Evolutionary conservation across 1,140 invertebrate genomes (phyloP), one percentile per base, ranked within the genome.

Genomic region (Aethina tumida): DNA sequence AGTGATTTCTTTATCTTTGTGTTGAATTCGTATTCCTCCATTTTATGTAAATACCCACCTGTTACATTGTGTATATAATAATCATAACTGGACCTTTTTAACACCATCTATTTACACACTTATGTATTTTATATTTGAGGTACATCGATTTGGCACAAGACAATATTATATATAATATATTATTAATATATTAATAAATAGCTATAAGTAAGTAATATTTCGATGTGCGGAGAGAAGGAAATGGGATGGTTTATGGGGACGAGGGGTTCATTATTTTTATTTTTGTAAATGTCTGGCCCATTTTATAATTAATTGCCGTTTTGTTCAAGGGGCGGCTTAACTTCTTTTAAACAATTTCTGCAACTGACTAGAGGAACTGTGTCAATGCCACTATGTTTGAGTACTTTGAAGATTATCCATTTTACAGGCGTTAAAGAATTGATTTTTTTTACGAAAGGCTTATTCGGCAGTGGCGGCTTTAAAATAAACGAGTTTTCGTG

Each of bases 101-200:
- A 22, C 36, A 29, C 16, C 20, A 40, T 27, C 15, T 32, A 33
- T 25, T 10, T 40, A 25, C 21, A 41, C 8, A 17, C 9, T 12
- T 19, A 35, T 21, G 41, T 20, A 41, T 45, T 45, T 34, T 44
- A 49, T 43, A 45, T 31, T 47, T 55, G 52, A 56, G 52, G 52
- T 55, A 55, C 50, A 53, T 56, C 46, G 37, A 53, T 47, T 55
- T 55, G 52, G 52, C 54, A 55, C 54, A 56, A 49, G 39, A 56
- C 43, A 52, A 32, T 43, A 40, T 42, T 34, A 44, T 35, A 31
- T 37, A 49, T 45, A 40, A 25, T 28, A 28, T 30, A n/a, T 27
- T 38, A 39, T 17, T 40, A 19, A 39, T 41, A 39, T 27, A 39
- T 46, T 19, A 30, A 48, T 47, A 47, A 42, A 47, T 49, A 41